Evolutionary conservation across 2,888 invertebrate species (phyloP), one percentile per base, ranked within the genome.

Genomic region (Nomada ferruginata): DNA sequence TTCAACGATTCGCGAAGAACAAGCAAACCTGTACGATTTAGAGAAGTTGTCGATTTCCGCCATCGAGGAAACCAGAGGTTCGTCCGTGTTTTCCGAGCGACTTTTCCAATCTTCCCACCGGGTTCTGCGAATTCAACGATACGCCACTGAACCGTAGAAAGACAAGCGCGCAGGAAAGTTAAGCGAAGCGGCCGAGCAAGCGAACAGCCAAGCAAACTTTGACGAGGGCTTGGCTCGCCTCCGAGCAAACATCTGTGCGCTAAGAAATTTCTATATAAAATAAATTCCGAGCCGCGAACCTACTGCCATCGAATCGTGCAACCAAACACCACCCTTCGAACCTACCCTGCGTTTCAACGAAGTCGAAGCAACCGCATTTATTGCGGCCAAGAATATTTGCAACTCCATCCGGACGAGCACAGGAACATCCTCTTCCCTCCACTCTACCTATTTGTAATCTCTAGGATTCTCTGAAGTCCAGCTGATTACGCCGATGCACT

Each of bases 191-290:
- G 68, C 57, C 76, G 65, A 80, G 61, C 70, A 26, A 85, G 75
- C 76, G 78, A 81, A 77, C 84, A 86, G 82, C 78, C 77, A 63
- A 85, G 86, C 82, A 88, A 87, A 87, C 88, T 84, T 87, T 82
- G 82, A 85, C 85, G 85, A 85, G 74, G 85, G 82, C 77, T 87
- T 85, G 83, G 83, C 84, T 81, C 83, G 66, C 70, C 70, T 75
- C 63, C 77, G 77, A 82, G 81, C 81, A 75, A 82, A 82, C 75
- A 81, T 82, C 76, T 76, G 82, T 72, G 71, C 59, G 68, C 52
- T 72, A 52, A 76, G 71, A 82, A 81, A 81, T 76, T 71, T 81
- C 74, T 76, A 75, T 79, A 75, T 70, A 71, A 76, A 82, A 82
- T 82, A 71, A 80, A 82, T 81, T 68, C 75, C 64, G 52, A 68